Base-by-base conservation (phyloP, 2,797 vertebrate genomes). In the Enteromius trimaculatus region DNA sequence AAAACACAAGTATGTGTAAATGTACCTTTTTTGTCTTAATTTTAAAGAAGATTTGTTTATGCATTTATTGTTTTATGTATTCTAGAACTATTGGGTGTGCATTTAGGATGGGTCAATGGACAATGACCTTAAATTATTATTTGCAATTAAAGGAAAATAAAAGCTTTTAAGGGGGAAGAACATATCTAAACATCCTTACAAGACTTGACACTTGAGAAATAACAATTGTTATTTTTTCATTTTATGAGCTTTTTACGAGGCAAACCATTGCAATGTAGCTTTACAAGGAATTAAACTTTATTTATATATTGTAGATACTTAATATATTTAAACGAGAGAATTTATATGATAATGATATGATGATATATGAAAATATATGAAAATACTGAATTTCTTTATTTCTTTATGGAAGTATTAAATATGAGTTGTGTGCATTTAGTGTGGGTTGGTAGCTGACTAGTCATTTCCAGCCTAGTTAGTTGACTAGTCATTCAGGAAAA, bases 21-120 rank as follows among this genome's bases (percentile, higher is more conserved):
- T 51, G 1, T 53, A 51, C 37, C 37, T 39, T 39, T 39, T 39
- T 39, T 39, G 37, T 39, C 7, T 39, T 51, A 4, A 49, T 49
- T 49, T 17, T 17, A 49, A 49, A 17, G 16, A 17, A 6, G 4
- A 49, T 31, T 72, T 31, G 23, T 72, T 23, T 44, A 47, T 77
- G 21, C 77, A 86, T 81, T 65, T 66, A 26, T 65, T 78, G 74
- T 64, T 64, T 78, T 44, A 26, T 17, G 19, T 7, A 21, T 51
- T 4, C 9, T 58, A 11, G 1, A 23, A 58, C n/a, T 58, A 23
- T 23, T 58, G 11, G 58, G 23, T 26, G 58, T 26, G 58, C 23
- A 60, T 13, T 26, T 1, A 60, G 4, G 10, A 26, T 26, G 23
- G 23, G 11, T 60, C 26, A 60, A 60, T 1, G 13, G 23, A 60